These are phyloP conservation scores for Cataglyphis hispanica DNA, from an alignment of 1,140 invertebrate genomes.

Conservation along the genomic window DNA sequence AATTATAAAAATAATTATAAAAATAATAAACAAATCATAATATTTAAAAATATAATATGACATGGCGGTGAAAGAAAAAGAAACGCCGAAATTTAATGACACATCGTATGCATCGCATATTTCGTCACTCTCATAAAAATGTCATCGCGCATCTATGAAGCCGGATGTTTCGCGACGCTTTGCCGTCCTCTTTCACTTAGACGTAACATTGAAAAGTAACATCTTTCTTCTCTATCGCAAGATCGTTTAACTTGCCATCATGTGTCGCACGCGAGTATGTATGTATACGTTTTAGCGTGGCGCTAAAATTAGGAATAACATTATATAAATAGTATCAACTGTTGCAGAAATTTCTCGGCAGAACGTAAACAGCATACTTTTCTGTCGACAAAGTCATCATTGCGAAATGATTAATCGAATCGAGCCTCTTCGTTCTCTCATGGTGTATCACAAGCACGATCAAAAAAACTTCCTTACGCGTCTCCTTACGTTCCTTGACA, in stretches of 20 bases:
- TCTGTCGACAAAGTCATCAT: constrained; percentile 42
- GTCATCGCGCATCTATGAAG: no score
- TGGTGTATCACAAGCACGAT: background rate
- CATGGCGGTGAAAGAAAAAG: background rate
- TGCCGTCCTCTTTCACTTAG: no score
- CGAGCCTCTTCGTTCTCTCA: background rate
- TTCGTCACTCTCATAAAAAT: background rate
- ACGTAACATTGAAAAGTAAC: constrained; percentile 17
- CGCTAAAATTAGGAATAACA: constrained; percentile 73
- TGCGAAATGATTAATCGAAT: constrained; percentile 26
- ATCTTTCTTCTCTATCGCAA: constrained; percentile 5
- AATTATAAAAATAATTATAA: no score
- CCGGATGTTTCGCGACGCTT: background rate
- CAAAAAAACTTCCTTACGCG: background rate
- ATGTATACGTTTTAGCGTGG: constrained; percentile 43
- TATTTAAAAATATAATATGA: background rate
- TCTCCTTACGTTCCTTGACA: background rate
- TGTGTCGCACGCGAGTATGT: constrained; percentile 16
- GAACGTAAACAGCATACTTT: constrained; percentile 70
- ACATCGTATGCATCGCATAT: background rate
- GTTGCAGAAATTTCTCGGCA: constrained; percentile 69
- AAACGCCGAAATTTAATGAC: background rate
- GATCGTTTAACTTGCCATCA: constrained; percentile 31
- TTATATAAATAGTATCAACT: constrained; percentile 71
- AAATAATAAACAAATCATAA: no score